phyloP scores from a whole-genome alignment of 2,888 invertebrate genomes.

The Acronicta aceris region DNA sequence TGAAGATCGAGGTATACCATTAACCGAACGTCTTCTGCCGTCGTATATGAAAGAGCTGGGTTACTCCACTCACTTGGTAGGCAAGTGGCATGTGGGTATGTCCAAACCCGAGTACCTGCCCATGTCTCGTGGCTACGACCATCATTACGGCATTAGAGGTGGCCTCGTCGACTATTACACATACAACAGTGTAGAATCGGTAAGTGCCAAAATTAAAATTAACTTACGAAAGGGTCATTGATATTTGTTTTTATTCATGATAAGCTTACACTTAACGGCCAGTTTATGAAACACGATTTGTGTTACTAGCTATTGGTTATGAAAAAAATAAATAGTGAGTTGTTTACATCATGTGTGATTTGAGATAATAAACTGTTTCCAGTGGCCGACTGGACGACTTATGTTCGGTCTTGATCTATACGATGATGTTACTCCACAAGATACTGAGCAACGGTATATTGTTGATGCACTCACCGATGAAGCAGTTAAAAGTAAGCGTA shows the following conservation, averaged over 20 bases:
- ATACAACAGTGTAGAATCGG: constrained; percentile 80
- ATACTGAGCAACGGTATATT: constrained; percentile 76
- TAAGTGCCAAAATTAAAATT: constrained; percentile 62
- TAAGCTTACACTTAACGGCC: no score
- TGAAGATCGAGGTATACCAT: constrained; percentile 84
- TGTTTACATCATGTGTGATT: no score
- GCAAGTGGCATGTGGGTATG: constrained; percentile 97
- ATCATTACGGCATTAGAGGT: constrained; percentile 94
- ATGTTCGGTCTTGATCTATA: constrained; percentile 80
- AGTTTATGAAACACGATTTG: no score
- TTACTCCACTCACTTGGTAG: constrained; percentile 94
- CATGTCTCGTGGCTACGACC: constrained; percentile 93
- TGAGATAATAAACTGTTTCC: constrained; percentile 56
- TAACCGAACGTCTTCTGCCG: constrained; percentile 89
- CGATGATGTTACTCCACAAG: constrained; percentile 75
- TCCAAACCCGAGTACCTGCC: constrained; percentile 92
- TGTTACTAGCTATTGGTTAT: no score
- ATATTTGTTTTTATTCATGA: constrained; percentile 28
- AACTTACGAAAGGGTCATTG: constrained; percentile 20
- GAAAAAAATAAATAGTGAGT: no score
- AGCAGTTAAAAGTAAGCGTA: constrained; percentile 76
- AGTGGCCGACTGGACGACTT: constrained; percentile 80
- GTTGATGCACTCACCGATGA: constrained; percentile 82
- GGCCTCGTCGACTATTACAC: constrained; percentile 93
- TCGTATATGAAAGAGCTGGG: constrained; percentile 91